phyloP scores from a whole-genome alignment of 2,797 vertebrate species.

The Hapalemur alaotrensis region DNA sequence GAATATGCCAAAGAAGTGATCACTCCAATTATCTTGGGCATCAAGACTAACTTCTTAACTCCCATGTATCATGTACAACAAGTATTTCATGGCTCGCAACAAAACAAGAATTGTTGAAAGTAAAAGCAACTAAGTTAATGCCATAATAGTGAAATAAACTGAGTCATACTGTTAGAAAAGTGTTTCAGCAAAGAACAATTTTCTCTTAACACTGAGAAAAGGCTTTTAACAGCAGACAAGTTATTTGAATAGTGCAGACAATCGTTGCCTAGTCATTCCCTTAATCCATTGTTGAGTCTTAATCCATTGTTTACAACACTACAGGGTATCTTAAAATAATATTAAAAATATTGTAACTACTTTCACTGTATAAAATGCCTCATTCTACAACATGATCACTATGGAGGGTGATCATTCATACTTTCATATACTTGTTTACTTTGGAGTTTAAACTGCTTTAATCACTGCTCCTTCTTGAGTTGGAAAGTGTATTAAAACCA shows the following conservation, averaged over 20 bases:
- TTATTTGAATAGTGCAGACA: background rate
- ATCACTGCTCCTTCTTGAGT: background rate
- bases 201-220: background rate
- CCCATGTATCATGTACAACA: background rate
- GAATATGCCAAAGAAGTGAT: conserved; percentile 24
- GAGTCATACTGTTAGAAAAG: background rate
- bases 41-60: background rate
- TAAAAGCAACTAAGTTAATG: conserved; percentile 36
- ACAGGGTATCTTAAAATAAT: conserved; percentile 40
- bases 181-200: background rate
- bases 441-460: conserved; percentile 7
- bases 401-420: background rate
- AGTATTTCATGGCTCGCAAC: conserved; percentile 3
- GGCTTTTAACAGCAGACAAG: background rate
- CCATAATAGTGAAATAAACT: conserved; percentile 15
- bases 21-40: background rate
- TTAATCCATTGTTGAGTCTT: conserved; percentile 47
- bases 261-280: conserved; percentile 13
- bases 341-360: background rate
- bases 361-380: background rate
- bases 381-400: background rate
- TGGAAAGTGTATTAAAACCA: conserved; percentile 21
- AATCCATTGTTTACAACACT: background rate
- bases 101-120: conserved; percentile 31
- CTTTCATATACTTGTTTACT: conserved; percentile 5